phyloP scores from a whole-genome alignment of 2,113 vertebrate genomes.

The Ammodytes dubius region DNA sequence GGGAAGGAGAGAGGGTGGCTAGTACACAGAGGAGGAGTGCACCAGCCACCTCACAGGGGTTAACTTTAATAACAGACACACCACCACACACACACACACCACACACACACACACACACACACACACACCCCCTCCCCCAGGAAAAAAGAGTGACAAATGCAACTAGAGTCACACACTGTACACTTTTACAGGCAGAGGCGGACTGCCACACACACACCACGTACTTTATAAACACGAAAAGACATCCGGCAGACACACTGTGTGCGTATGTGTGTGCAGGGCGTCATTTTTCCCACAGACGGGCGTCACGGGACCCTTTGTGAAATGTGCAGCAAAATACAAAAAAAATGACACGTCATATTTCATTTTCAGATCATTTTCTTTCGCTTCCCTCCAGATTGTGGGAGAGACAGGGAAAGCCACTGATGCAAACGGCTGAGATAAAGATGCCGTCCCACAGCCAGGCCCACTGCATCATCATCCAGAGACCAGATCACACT shows the following conservation, averaged over 20 bases:
- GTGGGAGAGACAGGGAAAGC: slow-evolving; percentile 40
- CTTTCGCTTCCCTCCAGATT: slow-evolving; percentile 37
- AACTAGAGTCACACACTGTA: slow-evolving; percentile 66
- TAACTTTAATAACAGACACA: slow-evolving; percentile 85
- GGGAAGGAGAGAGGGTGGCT: slow-evolving; percentile 34
- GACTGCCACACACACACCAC: slow-evolving; percentile 46
- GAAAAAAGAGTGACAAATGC: slow-evolving; percentile 76
- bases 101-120: slow-evolving; percentile 24
- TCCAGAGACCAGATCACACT: slow-evolving; percentile 59
- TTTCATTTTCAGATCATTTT: slow-evolving; percentile 58
- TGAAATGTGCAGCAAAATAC: slow-evolving; percentile 61
- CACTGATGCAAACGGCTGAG: slow-evolving; percentile 46
- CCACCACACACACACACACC: slow-evolving; percentile 10
- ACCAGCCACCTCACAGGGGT: slow-evolving; percentile 79
- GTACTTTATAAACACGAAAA: slow-evolving; percentile 26
- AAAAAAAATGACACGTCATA: slow-evolving; percentile 58
- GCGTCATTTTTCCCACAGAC: slow-evolving; percentile 35
- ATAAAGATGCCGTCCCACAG: slow-evolving; percentile 28
- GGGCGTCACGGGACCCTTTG: slow-evolving; percentile 27
- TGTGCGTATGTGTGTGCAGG: neutral
- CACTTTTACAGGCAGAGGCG: slow-evolving; percentile 36
- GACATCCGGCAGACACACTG: slow-evolving; percentile 45
- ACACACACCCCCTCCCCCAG: slow-evolving; percentile 69
- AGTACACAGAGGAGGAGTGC: slow-evolving; percentile 61
- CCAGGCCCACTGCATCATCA: slow-evolving; percentile 55